phyloP scores from a whole-genome alignment of 35 echinoderm and acorn worm genomes.

The Chiridota heheva region DNA sequence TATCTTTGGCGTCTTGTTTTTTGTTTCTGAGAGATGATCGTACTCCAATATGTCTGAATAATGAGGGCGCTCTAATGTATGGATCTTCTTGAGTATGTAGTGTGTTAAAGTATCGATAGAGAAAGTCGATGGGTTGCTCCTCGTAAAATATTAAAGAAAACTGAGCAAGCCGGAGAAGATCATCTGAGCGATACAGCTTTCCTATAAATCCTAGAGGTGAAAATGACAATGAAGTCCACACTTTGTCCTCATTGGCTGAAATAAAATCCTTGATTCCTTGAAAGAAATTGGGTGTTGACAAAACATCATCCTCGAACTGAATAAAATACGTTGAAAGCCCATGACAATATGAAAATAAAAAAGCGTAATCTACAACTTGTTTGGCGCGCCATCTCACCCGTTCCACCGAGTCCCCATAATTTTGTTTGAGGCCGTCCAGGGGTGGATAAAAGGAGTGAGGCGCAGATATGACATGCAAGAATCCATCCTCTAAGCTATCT shows the following conservation, averaged over 20 bases:
- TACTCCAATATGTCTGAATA: slow-evolving; percentile 85
- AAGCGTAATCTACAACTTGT: slow-evolving; percentile 91
- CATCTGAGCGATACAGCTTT: slow-evolving; percentile 72
- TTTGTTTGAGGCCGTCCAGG: slow-evolving; percentile 65
- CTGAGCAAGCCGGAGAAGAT: slow-evolving; percentile 57
- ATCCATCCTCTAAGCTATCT: slow-evolving; percentile 54
- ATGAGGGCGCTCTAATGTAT: slow-evolving; percentile 61
- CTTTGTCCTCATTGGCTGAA: slow-evolving; percentile 31
- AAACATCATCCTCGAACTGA: slow-evolving; percentile 92
- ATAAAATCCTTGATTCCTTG: slow-evolving; percentile 77
- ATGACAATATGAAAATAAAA: slow-evolving; percentile 77
- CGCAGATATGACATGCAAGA: slow-evolving; percentile 75
- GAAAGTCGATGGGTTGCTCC: slow-evolving; percentile 85
- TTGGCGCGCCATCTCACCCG: slow-evolving; percentile 83
- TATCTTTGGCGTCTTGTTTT: slow-evolving; percentile 56
- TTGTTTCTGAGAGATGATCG: slow-evolving; percentile 82
- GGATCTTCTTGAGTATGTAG: slow-evolving; percentile 70
- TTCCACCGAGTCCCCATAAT: slow-evolving; percentile 73
- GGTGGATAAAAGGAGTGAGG: slow-evolving; percentile 74
- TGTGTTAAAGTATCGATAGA: slow-evolving; percentile 68
- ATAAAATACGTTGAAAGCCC: slow-evolving; percentile 82
- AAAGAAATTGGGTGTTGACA: slow-evolving; percentile 74
- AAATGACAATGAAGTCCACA: slow-evolving; percentile 81
- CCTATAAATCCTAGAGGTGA: slow-evolving; percentile 94
- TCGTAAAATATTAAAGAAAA: slow-evolving; percentile 89